Conservation (phyloP, 2,888 invertebrate species). For the Anthophora plumipes region DNA sequence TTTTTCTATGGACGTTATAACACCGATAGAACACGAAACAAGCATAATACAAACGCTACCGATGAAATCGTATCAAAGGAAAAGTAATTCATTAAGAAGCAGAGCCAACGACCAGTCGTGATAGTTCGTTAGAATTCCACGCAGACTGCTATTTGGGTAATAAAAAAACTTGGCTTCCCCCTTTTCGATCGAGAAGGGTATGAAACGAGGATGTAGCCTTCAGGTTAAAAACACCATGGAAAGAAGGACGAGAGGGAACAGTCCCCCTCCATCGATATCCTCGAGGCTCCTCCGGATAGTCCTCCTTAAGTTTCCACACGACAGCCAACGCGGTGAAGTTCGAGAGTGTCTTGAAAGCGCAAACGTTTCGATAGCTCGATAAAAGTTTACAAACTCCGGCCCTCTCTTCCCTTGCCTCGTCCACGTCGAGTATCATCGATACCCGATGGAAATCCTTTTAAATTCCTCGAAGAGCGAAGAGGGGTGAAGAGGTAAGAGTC, state of each 20-base stretch:
- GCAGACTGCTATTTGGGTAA: slow-evolving; percentile 16
- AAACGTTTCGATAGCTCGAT: slow-evolving; percentile 72
- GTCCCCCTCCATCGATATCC: slow-evolving; percentile 58
- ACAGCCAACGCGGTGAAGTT: slow-evolving; percentile 52
- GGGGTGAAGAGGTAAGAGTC: slow-evolving; percentile 13
- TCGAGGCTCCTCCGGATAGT: slow-evolving; percentile 22
- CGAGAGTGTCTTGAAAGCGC: slow-evolving; percentile 63
- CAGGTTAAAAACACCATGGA: not conserved
- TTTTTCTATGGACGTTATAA: too few relatives aligned
- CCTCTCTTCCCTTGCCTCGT: slow-evolving; percentile 37
- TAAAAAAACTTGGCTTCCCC: slow-evolving; percentile 15
- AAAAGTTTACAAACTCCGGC: slow-evolving; percentile 73
- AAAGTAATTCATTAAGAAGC: not conserved
- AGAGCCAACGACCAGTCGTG: not conserved
- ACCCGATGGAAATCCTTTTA: slow-evolving; percentile 69
- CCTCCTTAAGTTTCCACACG: slow-evolving; percentile 46
- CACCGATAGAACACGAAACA: not conserved
- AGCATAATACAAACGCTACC: not conserved
- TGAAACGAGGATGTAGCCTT: slow-evolving; percentile 2
- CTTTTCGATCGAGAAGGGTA: not conserved
- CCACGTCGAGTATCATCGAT: slow-evolving; percentile 76
- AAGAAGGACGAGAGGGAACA: slow-evolving; percentile 29
- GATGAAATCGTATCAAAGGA: not conserved
- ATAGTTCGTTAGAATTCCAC: slow-evolving; percentile 10
- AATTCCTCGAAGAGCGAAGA: slow-evolving; percentile 34